Evolutionary conservation across 2,888 invertebrate species (phyloP), one percentile per base, ranked within the genome.

Genomic region (Nemoura dubitans): DNA sequence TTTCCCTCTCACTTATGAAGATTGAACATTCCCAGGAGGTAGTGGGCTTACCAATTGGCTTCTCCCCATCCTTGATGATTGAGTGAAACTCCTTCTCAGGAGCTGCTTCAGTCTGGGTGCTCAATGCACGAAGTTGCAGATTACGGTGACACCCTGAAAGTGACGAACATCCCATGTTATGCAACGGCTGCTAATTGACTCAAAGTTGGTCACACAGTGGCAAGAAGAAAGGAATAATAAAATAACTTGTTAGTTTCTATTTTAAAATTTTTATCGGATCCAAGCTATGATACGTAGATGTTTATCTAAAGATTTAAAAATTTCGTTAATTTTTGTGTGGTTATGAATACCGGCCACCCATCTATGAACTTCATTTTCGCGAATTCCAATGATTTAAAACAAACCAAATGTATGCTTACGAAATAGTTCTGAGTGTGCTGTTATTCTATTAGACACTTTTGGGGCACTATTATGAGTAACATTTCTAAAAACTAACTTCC

Each of bases 11-110:
- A n/a, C n/a, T n/a, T n/a, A n/a, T n/a, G n/a, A n/a, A n/a, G n/a
- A n/a, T n/a, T n/a, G n/a, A n/a, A n/a, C n/a, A n/a, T n/a, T n/a
- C n/a, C n/a, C n/a, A n/a, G n/a, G 36, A 6, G 10, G 36, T 36
- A 36, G 3, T 6, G 36, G 3, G 36, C 88, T 88, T 91, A 94
- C 94, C 94, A 90, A 91, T 93, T 28, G 92, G 90, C 90, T 93
- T 93, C 90, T 95, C 95, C 16, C 93, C 93, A 89, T 94, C 92
- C 90, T 93, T 94, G 86, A 94, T 94, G 87, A 94, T 94, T 86
- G 92, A 92, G 89, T 94, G 94, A 88, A 93, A 92, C 0, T 93
- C 93, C 16, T 91, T 89, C 87, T 92, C 91, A 6, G 90, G 86
- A 85, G 90, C 90, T 14, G 91, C 88, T 59, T 90, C 91, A 42